A percentile compares a stretch with the other conserved stretches of the same genome.
Evolutionary conservation across 2,797 vertebrate species (phyloP).

Genomic region (Characodon lateralis): DNA sequence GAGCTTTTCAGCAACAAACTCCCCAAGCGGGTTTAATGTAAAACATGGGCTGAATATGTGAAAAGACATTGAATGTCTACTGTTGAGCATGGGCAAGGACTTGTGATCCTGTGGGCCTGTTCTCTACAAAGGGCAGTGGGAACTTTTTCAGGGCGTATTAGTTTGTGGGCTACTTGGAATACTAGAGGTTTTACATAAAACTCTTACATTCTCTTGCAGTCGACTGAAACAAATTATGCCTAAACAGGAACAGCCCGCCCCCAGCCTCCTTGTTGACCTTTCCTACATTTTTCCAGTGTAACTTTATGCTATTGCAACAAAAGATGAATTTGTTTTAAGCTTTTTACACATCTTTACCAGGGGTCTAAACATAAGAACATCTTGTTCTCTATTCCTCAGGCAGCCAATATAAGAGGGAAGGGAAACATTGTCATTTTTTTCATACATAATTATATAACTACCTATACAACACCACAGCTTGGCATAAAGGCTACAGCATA

Average conservation of each 20-base stretch:
- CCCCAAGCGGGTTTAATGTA: background rate
- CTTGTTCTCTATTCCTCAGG: slow-evolving; percentile 9
- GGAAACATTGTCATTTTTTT: background rate
- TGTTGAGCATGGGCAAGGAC: background rate
- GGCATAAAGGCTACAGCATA: slow-evolving; percentile 34
- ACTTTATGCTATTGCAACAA: background rate
- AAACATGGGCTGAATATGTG: background rate
- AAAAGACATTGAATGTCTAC: background rate
- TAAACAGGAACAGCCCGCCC: background rate
- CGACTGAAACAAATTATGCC: background rate
- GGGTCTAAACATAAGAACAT: slow-evolving; percentile 15
- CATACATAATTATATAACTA: slow-evolving; percentile 66
- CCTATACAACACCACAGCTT: slow-evolving; percentile 26
- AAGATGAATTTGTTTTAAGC: background rate
- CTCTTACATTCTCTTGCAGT: background rate
- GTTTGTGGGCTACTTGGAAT: background rate
- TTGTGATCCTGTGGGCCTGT: background rate
- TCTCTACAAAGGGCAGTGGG: background rate
- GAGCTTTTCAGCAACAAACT: background rate
- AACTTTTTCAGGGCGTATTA: background rate
- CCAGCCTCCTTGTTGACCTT: background rate
- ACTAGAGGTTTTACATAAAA: background rate
- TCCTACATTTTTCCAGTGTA: background rate
- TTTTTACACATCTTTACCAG: background rate
- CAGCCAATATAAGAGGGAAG: slow-evolving; percentile 2